Evolutionary conservation across 2,888 invertebrate species (phyloP), one percentile per base, ranked within the genome.

Genomic region (Drosophila limbata): DNA sequence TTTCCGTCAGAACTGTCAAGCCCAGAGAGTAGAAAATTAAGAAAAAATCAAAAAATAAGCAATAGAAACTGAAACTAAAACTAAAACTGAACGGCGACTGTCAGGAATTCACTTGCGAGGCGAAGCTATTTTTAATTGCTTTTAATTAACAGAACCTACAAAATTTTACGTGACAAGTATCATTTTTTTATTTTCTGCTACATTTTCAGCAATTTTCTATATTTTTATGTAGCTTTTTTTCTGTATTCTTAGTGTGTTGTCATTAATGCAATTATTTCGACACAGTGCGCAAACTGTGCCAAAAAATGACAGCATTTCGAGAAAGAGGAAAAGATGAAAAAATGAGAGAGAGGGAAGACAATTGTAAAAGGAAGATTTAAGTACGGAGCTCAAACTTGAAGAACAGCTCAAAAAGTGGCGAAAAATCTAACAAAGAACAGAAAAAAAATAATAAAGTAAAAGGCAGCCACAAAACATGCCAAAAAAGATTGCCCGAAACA

Each of bases 71-170:
- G 39, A 65, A 69, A 57, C 42, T 44, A 57, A 69, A 21, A 21
- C 50, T 56, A 53, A 69, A 64, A 74, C 61, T 61, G 47, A 62
- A 61, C 21, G 65, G 59, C 75, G 61, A 53, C 55, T 79, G 79
- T 63, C 67, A 68, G 76, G 80, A 76, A 70, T 85, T 81, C 42
- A 33, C 39, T 65, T 47, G 45, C 42, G 68, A 68, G 80, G 69
- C 66, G 60, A 60, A 57, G 69, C 88, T 81, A 82, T 88, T 86
- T 89, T 79, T 81, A 86, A 89, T 88, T 89, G 87, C 81, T 71
- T 88, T 80, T 81, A 88, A 89, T 89, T 89, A 86, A 77, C 64
- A 60, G 70, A 75, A 71, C 67, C 88, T 73, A 62, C 77, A 64
- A 69, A 73, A 77, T 77, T 62, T 37, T 59, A 77, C 75, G 72